phyloP scores from a whole-genome alignment of 2,888 invertebrate genomes.

The Lasioglossum villosulum region DNA sequence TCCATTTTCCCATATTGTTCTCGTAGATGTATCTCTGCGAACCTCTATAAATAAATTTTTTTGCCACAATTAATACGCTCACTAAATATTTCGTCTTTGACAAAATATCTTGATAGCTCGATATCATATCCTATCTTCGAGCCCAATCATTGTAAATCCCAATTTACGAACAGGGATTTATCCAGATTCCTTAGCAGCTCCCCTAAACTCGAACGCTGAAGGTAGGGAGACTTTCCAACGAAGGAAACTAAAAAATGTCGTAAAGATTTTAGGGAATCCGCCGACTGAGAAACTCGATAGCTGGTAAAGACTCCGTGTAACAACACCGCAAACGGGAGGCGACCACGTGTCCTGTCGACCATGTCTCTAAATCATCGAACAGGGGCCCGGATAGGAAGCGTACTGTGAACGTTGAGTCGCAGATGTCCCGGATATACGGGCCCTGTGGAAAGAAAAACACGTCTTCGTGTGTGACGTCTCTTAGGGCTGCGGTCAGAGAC shows the following conservation, averaged over 20 bases:
- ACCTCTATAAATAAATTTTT: too few species aligned
- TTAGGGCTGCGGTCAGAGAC: constrained; percentile 54
- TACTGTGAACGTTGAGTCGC: constrained; percentile 53
- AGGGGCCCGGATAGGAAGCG: constrained; percentile 43
- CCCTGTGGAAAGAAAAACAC: constrained; percentile 55
- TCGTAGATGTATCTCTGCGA: too few species aligned
- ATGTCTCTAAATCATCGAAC: constrained; percentile 60
- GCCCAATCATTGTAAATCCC: neutral
- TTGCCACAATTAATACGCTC: neutral
- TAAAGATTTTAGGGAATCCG: neutral
- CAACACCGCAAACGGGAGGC: constrained; percentile 45
- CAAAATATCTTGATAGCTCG: neutral
- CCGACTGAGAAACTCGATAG: neutral
- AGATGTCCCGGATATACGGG: constrained; percentile 73
- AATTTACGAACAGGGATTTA: neutral
- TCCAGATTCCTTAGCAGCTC: neutral
- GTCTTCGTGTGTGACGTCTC: constrained; percentile 15
- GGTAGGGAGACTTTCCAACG: neutral
- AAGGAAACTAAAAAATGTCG: neutral
- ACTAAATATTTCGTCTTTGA: neutral
- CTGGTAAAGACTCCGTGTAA: constrained; percentile 12
- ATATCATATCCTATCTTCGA: neutral
- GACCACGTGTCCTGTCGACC: constrained; percentile 41
- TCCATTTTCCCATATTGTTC: too few species aligned
- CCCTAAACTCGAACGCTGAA: neutral